Percentiles rank a stretch among this genome's conserved stretches.
These are phyloP conservation scores for Elephas maximus DNA, from an alignment of 2,113 vertebrate species.

Conservation along the genomic window DNA sequence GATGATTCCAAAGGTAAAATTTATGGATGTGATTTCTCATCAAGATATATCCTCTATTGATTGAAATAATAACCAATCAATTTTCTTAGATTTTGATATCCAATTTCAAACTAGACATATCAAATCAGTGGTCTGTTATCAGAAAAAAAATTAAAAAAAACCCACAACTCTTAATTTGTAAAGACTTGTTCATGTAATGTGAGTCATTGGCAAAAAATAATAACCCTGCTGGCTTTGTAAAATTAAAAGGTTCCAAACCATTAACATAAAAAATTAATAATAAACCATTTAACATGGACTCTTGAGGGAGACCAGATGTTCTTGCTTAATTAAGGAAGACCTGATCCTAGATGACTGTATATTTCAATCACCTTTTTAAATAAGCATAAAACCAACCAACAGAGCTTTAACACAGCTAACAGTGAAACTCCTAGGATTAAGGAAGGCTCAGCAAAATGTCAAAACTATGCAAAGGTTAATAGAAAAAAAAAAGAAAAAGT, in stretches of 20 bases:
- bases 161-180: not conserved
- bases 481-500: not conserved
- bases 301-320: constrained; percentile 79
- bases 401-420: not conserved
- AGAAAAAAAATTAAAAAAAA: not conserved
- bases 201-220: constrained; percentile 68
- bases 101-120: not conserved
- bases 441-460: not conserved
- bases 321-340: constrained; percentile 73
- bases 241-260: constrained; percentile 76
- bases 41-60: not conserved
- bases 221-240: constrained; percentile 73
- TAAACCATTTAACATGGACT: constrained; percentile 76
- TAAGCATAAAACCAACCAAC: constrained; percentile 21
- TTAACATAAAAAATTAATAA: constrained; percentile 83
- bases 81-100: not conserved
- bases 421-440: not conserved
- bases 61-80: not conserved
- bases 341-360: constrained; percentile 46
- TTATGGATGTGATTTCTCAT: not conserved
- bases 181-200: not conserved
- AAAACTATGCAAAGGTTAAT: not conserved
- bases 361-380: constrained; percentile 76
- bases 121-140: not conserved
- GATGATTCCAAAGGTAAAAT: not conserved